Base-by-base conservation (phyloP, 2,888 invertebrate species). In the Phytoseiulus persimilis region DNA sequence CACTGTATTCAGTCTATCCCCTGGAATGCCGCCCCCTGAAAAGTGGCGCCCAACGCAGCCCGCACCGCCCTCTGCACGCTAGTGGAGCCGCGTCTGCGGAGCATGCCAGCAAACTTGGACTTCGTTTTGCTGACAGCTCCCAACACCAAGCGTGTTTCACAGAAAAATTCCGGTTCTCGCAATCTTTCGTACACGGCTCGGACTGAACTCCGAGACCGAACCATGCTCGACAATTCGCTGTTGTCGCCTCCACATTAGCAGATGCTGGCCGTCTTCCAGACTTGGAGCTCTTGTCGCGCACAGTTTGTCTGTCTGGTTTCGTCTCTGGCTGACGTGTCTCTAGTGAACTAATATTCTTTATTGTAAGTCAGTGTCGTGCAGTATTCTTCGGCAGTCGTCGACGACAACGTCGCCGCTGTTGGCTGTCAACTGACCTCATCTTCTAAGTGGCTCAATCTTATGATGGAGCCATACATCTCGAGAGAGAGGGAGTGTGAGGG, bases 401-500 rank as follows among this genome's bases (percentile, higher is more conserved):
- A 6, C 39, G 39, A 39, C 39, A 9, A 39, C 39, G 9, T n/a
- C n/a, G n/a, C 28, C 65, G 65, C 18, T 23, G 9, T 65, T 2
- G 65, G 18, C 65, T 65, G 65, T 14, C 28, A 6, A 65, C 11
- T 65, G 65, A 65, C 65, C 65, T 65, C 65, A 65, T 65, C 65
- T 65, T 65, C 65, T 65, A 65, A 65, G 65, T 65, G 65, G 65
- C 65, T 65, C 65, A 65, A 65, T 65, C 65, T 65, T 65, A 65
- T 65, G 65, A 65, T 65, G 14, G 18, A 65, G 65, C 65, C 65
- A 65, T 65, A 65, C 65, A 65, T 65, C 65, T 23, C 65, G 65
- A 28, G 23, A 23, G 18, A 65, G 65, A 28, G 65, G 28, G 23
- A 65, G 18, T 23, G 65, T n/a, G n/a, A n/a, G n/a, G n/a, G n/a